Base-by-base conservation (phyloP, 2,888 invertebrate genomes). In the Eupithecia subumbrata region DNA sequence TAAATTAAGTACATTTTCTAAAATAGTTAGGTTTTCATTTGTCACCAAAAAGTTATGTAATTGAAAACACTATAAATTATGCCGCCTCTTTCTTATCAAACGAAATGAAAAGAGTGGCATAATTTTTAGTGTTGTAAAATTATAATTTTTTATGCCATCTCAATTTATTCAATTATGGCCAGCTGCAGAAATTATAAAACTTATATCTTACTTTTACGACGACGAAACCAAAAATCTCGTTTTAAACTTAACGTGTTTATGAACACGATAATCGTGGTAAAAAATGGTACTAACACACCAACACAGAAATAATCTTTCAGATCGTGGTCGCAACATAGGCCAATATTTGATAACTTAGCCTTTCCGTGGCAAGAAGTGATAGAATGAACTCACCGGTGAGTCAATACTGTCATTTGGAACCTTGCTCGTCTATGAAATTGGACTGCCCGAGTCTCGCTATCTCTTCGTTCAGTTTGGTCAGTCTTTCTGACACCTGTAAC, bases 381-480 rank as follows among this genome's bases (percentile, higher is more conserved):
- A n/a, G 16, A 68, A 68, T 22, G 76, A 76, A 77, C 81, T 77
- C 74, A 75, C 77, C 76, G 37, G 12, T n/a, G 71, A 66, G 69
- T n/a, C 74, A 34, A 12, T 37, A 45, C 69, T 64, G 81, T 83
- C 83, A 84, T 72, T 87, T 83, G 37, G 78, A 60, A 66, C 87
- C 86, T 52, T 86, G 85, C 30, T 82, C 81, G 37, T 90, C 89
- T 63, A 87, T 86, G 76, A 90, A 91, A 72, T 88, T 88, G 5
- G 89, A 83, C 76, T 92, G 91, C 7, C 92, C 87, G 12, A 93
- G 84, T 14, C 87, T 85, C 0, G 91, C 88, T 76, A 93, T 90
- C 67, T 93, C 93, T 74, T 91, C 91, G 60, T 90, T 91, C n/a
- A 94, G 81, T 75, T 91, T 90, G 76, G 90, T 91, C 72, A 94